Evolutionary conservation across 2,888 invertebrate genomes (phyloP).

Genomic region (Synanthedon tipuliformis): DNA sequence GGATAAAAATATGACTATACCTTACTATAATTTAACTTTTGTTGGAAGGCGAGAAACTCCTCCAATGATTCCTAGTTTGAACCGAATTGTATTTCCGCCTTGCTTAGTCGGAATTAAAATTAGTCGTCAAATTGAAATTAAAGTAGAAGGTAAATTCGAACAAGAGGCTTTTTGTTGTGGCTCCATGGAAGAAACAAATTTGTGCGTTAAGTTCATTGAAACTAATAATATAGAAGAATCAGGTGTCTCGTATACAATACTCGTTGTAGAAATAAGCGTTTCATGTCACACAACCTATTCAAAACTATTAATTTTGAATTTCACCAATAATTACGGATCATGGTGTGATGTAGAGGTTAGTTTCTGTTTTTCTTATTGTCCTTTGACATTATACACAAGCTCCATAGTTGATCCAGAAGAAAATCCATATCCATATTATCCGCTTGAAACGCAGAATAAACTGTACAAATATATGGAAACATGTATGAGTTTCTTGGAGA

Average conservation of each 20-base stretch:
- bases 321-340: slow-evolving; percentile 38
- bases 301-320: slow-evolving; percentile 26
- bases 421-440: slow-evolving; percentile 54
- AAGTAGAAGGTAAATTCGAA: slow-evolving; percentile 26
- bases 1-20: slow-evolving; percentile 44
- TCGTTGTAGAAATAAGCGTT: slow-evolving; percentile 32
- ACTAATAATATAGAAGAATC: slow-evolving; percentile 15
- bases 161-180: slow-evolving; percentile 30
- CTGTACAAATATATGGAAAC: slow-evolving; percentile 40
- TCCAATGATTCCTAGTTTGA: slow-evolving; percentile 31
- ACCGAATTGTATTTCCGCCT: slow-evolving; percentile 50
- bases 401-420: slow-evolving; percentile 22
- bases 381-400: slow-evolving; percentile 43
- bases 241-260: slow-evolving; percentile 20
- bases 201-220: slow-evolving; percentile 26
- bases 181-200: slow-evolving; percentile 30
- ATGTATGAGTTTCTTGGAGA: slow-evolving; percentile 44
- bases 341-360: slow-evolving; percentile 44
- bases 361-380: slow-evolving; percentile 48
- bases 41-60: slow-evolving; percentile 36
- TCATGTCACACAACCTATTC: slow-evolving; percentile 21
- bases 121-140: slow-evolving; percentile 25
- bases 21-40: slow-evolving; percentile 55
- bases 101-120: slow-evolving; percentile 28
- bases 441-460: slow-evolving; percentile 26